Base-by-base conservation (phyloP, 2,113 vertebrate genomes). In the Calypte anna region DNA sequence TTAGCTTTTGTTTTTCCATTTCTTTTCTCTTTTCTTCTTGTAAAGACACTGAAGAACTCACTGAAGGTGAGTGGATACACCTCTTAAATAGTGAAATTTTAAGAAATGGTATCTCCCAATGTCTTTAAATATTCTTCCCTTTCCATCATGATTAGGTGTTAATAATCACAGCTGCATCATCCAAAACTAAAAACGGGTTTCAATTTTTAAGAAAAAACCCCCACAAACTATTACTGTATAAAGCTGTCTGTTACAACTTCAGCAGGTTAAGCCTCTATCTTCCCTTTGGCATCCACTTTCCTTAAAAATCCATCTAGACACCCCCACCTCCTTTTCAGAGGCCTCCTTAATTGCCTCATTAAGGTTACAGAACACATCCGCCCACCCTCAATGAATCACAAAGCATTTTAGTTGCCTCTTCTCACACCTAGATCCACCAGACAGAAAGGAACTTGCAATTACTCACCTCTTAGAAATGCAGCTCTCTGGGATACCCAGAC, bases 41-140 rank as follows among this genome's bases (percentile, higher is more conserved):
- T 59, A 53, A 86, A 67, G 7, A 23, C 7, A 20, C 3, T 50
- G 5, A 48, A 74, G 43, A 33, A 5, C 3, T n/a, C n/a, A n/a
- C n/a, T n/a, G n/a, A n/a, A n/a, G n/a, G 6, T 33, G 5, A 3
- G 15, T 57, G 12, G 14, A 40, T 3, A 0, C 4, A 22, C 31
- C 14, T 36, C 16, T 54, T 31, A 48, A 43, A 6, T 14, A 67
- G 13, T 10, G 28, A 54, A 75, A 69, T 22, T 64, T 2, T 51
- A 64, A 62, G 10, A 79, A 44, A 57, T 7, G 54, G 2, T 36
- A 22, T 21, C 4, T 79, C 11, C 18, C 7, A 61, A 22, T 11
- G 4, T 24, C 67, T 55, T 74, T 17, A 20, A 36, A 62, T 15
- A 54, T 74, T 63, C 10, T 68, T 57, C 4, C 5, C 2, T 6